Conservation (phyloP, 2,888 invertebrate genomes). For the Sepioteuthis lessoniana region DNA sequence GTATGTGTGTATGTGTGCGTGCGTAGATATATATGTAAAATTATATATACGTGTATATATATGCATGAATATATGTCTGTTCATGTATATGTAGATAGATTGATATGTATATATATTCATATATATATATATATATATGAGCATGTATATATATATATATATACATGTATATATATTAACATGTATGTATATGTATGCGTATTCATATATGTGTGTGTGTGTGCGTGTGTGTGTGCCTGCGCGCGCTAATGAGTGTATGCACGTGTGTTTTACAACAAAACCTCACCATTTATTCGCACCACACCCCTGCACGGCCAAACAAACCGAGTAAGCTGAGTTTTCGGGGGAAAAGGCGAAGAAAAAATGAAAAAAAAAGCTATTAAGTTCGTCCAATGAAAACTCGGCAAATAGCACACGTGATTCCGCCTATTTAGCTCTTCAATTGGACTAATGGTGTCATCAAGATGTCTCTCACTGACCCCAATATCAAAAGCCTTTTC, state of each 20-base stretch:
- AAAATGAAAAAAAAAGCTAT: too few relatives aligned
- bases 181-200: background rate
- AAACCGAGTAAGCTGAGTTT: background rate
- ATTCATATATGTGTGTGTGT: background rate
- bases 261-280: background rate
- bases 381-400: background rate
- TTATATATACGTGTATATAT: background rate
- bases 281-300: background rate
- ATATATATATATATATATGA: background rate
- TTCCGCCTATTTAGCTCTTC: background rate
- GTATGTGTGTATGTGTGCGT: background rate
- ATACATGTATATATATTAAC: background rate
- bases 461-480: background rate
- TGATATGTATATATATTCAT: background rate
- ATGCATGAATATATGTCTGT: background rate
- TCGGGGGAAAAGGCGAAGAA: background rate
- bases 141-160: background rate
- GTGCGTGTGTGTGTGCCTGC: background rate
- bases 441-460: background rate
- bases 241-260: background rate
- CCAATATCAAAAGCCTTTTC: background rate
- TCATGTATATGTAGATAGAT: background rate
- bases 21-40: background rate
- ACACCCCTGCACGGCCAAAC: background rate
- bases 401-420: background rate